Evolutionary conservation across 2,888 invertebrate species (phyloP), one percentile per base, ranked within the genome.

Genomic region (Hypomecis punctinalis): DNA sequence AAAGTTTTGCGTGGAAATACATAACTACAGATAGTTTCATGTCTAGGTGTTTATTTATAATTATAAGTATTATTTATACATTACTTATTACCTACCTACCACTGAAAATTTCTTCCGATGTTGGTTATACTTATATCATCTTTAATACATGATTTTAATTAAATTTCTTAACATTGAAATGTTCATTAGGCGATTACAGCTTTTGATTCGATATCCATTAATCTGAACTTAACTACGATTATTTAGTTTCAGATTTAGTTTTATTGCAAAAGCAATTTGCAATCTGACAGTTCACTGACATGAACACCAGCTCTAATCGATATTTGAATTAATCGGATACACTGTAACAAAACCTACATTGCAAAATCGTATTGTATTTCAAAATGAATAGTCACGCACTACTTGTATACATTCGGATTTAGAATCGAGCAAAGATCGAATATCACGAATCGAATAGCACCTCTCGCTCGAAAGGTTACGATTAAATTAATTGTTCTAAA

Each of bases 301-400:
- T 52, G 42, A 65, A 61, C 54, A 49, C 43, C 46, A 54, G 49
- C 48, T 48, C 62, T 51, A 70, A 61, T 65, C 53, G 46, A 72
- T 71, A 68, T 70, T 72, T 70, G 63, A 61, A 66, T 70, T 67
- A 67, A 78, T 74, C 70, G 63, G 64, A 76, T 77, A 76, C 62
- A 43, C 47, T 72, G 74, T 70, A 77, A 78, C 61, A 63, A 71
- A 76, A 72, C 68, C 46, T 46, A 69, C 49, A 69, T 79, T 76
- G 68, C 76, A 56, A 67, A 78, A 79, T 75, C 59, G 70, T 76
- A 79, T 82, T 73, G 70, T 74, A 74, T 82, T 81, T 72, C 78
- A 68, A 73, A 71, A 74, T 55, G 69, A 74, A 76, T 67, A 77
- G 80, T 82, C 84, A 83, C 79, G 80, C 77, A 76, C 80, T 85